These are phyloP conservation scores for Gymnosoma rotundatum DNA, from an alignment of 2,888 invertebrate species.

Conservation along the genomic window DNA sequence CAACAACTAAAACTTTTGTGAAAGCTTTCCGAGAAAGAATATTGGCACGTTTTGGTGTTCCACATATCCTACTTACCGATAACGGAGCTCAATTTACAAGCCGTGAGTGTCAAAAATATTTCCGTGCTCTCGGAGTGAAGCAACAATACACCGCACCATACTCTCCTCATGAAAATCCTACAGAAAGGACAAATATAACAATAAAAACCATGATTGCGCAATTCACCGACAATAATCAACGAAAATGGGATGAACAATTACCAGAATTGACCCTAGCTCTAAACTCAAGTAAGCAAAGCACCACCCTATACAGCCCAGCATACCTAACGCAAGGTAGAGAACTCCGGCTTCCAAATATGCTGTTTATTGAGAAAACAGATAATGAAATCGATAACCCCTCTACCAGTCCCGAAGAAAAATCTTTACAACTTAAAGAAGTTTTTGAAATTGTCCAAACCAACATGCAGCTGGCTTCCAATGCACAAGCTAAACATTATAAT, in stretches of 20 bases:
- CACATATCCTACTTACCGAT: conserved; percentile 22
- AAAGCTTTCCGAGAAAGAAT: no score
- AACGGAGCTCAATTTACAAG: conserved; percentile 40
- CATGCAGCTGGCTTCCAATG: no score
- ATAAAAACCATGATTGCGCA: conserved; percentile 51
- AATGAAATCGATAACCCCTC: no score
- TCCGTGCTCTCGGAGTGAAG: no score
- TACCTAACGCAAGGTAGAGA: conserved; percentile 3
- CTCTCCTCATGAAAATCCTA: no score
- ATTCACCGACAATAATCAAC: background rate
- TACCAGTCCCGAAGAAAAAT: no score
- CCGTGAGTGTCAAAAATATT: conserved; percentile 11
- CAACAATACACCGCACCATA: no score
- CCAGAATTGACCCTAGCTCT: conserved; percentile 4
- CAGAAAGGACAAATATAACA: background rate
- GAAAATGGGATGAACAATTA: conserved; percentile 25
- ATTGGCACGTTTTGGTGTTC: no score
- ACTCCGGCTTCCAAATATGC: conserved; percentile 12
- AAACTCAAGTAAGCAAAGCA: conserved; percentile 22
- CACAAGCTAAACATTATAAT: conserved; percentile 9
- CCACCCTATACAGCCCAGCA: conserved; percentile 14
- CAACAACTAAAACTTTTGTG: no score
- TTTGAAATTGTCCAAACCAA: no score
- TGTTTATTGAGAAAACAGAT: no score
- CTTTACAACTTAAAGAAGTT: no score